These are phyloP conservation scores for Trididemnum miniatum DNA, from an alignment of 23 tunicate species.

Conservation along the genomic window DNA sequence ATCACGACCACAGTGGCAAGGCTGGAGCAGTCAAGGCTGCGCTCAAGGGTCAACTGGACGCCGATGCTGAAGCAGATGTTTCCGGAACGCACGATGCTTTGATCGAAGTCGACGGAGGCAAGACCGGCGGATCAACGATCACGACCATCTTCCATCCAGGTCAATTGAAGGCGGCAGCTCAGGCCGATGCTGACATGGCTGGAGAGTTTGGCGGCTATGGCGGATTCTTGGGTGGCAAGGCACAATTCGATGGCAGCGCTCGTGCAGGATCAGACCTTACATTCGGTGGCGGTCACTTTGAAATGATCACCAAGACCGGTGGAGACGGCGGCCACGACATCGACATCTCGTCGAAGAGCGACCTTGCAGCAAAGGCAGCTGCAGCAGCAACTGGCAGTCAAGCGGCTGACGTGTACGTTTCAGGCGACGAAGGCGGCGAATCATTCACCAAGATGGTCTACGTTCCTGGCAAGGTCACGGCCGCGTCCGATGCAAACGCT, in stretches of 20 bases:
- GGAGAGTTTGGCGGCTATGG: slow-evolving; percentile 1
- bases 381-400: slow-evolving; percentile 25
- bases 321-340: not conserved
- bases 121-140: not conserved
- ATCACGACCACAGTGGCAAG: not conserved
- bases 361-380: slow-evolving; percentile 4
- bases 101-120: slow-evolving; percentile 22
- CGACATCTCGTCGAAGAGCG: slow-evolving; percentile 9
- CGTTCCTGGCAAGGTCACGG: slow-evolving; percentile 9
- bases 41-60: slow-evolving; percentile 9
- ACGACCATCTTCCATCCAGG: slow-evolving; percentile 14
- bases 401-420: not conserved
- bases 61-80: not conserved
- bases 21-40: slow-evolving; percentile 7
- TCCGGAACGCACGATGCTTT: slow-evolving; percentile 1
- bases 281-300: slow-evolving; percentile 11
- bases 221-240: slow-evolving; percentile 24
- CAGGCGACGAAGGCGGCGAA: not conserved
- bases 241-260: not conserved
- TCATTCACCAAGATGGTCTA: not conserved
- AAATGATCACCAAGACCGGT: slow-evolving; percentile 23
- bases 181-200: not conserved
- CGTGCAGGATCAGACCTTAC: not conserved
- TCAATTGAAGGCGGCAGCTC: not conserved
- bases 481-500: slow-evolving; percentile 7